Evolutionary conservation across 2,888 invertebrate species (phyloP).

Genomic region (Trissonchulus sp.): DNA sequence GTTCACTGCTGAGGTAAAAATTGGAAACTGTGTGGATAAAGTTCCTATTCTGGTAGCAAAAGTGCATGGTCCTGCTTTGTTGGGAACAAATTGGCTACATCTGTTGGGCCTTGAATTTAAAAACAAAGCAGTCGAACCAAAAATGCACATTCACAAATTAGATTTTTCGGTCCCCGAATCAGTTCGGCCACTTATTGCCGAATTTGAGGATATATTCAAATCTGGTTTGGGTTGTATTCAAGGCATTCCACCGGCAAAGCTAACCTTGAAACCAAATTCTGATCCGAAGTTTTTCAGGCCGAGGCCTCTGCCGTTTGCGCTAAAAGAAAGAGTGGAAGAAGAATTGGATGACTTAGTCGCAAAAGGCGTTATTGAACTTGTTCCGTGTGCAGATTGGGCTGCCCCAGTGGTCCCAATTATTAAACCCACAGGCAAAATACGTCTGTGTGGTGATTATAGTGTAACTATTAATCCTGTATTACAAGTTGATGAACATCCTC

Average conservation of each 20-base stretch:
- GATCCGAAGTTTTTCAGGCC: neutral
- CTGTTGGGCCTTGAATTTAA: no score
- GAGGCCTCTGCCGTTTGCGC: neutral
- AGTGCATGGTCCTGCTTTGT: no score
- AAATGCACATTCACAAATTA: no score
- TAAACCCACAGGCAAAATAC: neutral
- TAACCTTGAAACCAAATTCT: neutral
- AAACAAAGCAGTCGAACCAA: no score
- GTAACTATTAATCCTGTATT: neutral
- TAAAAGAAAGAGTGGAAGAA: neutral
- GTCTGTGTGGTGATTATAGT: neutral
- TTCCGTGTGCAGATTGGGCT: neutral
- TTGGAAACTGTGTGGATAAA: no score
- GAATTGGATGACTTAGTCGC: neutral
- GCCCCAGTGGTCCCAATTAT: neutral
- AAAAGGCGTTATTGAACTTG: neutral
- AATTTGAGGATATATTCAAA: no score
- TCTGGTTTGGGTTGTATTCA: neutral
- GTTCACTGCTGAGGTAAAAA: no score
- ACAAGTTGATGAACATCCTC: neutral
- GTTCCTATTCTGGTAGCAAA: no score
- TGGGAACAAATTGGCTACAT: no score
- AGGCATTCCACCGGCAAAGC: neutral
- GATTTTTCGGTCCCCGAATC: no score
- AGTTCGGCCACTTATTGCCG: no score